These are phyloP conservation scores for Polia nebulosa DNA, from an alignment of 2,888 invertebrate genomes.

Conservation along the genomic window DNA sequence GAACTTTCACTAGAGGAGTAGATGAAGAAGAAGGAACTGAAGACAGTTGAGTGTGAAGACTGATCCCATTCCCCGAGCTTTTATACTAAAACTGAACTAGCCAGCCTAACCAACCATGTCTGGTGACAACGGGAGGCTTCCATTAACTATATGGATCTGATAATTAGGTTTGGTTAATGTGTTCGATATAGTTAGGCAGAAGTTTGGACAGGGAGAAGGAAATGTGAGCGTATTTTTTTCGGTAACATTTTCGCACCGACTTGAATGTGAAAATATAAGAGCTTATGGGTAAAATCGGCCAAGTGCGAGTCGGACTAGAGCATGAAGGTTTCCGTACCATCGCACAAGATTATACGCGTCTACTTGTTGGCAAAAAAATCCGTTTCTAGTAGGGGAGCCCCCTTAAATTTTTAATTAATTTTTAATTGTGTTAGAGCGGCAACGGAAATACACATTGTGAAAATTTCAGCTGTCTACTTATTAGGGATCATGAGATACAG, in stretches of 20 bases:
- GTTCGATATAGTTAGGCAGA: constrained; percentile 22
- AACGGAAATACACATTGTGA: too few relatives aligned
- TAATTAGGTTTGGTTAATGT: constrained; percentile 70
- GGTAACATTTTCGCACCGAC: neutral
- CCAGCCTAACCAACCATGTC: constrained; percentile 77
- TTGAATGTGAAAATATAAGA: neutral
- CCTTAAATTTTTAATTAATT: too few relatives aligned
- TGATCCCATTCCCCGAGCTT: constrained; percentile 63
- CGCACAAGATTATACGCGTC: too few relatives aligned
- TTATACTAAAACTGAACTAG: constrained; percentile 77
- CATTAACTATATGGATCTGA: constrained; percentile 75
- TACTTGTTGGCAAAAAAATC: too few relatives aligned
- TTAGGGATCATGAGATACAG: too few relatives aligned
- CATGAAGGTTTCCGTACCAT: too few relatives aligned
- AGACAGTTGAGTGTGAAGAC: constrained; percentile 73
- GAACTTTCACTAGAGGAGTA: constrained; percentile 58
- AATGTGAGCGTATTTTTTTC: neutral
- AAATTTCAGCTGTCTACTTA: too few relatives aligned
- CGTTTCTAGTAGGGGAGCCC: too few relatives aligned
- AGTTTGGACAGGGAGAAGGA: constrained; percentile 1
- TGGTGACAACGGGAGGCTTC: constrained; percentile 73
- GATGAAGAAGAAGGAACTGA: constrained; percentile 59
- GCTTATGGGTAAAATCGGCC: too few relatives aligned
- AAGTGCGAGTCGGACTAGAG: too few relatives aligned
- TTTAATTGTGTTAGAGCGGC: too few relatives aligned